phyloP scores from a whole-genome alignment of 2,113 vertebrate genomes.

The Australoheros scitulus region DNA sequence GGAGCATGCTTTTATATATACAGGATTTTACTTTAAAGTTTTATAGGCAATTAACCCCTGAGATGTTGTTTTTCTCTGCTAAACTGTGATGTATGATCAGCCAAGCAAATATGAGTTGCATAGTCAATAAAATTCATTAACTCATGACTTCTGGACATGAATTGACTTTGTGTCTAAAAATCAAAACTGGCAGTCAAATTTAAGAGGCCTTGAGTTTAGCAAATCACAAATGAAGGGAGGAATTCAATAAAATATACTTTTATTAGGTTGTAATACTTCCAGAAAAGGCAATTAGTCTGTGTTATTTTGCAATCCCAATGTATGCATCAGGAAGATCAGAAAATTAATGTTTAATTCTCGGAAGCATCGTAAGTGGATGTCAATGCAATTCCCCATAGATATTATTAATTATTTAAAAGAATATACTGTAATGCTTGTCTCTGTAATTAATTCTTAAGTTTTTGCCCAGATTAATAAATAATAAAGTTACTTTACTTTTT shows the following conservation, averaged over 20 bases:
- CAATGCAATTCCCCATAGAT: conserved; percentile 7
- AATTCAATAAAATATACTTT: conserved; percentile 45
- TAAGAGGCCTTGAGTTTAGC: conserved; percentile 18
- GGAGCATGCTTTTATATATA: background rate
- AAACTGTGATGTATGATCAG: conserved; percentile 26
- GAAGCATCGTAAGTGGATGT: background rate
- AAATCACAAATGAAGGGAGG: conserved; percentile 22
- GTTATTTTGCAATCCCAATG: conserved; percentile 16
- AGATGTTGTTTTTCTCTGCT: background rate
- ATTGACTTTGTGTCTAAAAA: conserved; percentile 56
- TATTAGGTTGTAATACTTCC: conserved; percentile 14
- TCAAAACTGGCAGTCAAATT: conserved; percentile 42
- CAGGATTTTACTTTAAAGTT: background rate
- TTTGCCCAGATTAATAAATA: conserved; percentile 23
- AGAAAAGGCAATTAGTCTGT: conserved; percentile 18
- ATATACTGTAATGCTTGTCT: background rate
- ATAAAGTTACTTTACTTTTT: conserved; percentile 21
- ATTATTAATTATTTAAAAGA: conserved; percentile 29
- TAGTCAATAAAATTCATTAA: conserved; percentile 49
- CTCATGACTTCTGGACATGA: conserved; percentile 37
- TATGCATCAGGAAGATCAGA: background rate
- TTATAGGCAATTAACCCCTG: background rate
- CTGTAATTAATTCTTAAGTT: conserved; percentile 3
- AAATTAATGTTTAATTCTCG: background rate
- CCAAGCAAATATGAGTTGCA: conserved; percentile 14